phyloP scores from a whole-genome alignment of 2,888 invertebrate genomes.

The Augochlorella aurata region DNA sequence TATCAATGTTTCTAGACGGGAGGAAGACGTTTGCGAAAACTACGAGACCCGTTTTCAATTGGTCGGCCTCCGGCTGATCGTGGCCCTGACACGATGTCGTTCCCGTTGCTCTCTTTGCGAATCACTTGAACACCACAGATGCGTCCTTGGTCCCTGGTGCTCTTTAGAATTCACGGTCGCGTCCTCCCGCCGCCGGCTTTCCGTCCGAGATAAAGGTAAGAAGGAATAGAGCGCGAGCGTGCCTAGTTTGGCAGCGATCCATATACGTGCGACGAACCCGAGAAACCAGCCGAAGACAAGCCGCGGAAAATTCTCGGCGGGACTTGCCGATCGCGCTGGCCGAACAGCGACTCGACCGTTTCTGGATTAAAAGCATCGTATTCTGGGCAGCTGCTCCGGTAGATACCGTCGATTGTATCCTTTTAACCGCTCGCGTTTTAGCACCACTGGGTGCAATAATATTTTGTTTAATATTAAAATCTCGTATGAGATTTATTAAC shows the following conservation, averaged over 20 bases:
- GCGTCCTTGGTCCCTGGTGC: constrained; percentile 72
- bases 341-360: background rate
- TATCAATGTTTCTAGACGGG: constrained; percentile 15
- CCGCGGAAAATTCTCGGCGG: constrained; percentile 30
- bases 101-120: constrained; percentile 72
- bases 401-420: too few relatives aligned
- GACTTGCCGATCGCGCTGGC: background rate
- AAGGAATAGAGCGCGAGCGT: constrained; percentile 44
- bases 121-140: constrained; percentile 66
- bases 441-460: too few relatives aligned
- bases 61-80: constrained; percentile 63
- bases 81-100: constrained; percentile 75
- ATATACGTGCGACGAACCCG: constrained; percentile 66
- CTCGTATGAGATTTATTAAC: too few relatives aligned
- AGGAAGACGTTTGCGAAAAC: constrained; percentile 26
- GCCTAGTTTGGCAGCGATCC: constrained; percentile 72
- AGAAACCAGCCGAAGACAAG: constrained; percentile 27
- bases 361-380: background rate
- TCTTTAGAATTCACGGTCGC: constrained; percentile 68
- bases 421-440: too few relatives aligned
- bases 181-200: constrained; percentile 54
- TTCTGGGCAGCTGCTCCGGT: too few relatives aligned
- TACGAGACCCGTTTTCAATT: constrained; percentile 28
- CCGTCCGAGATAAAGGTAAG: constrained; percentile 54
- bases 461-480: too few relatives aligned